These are phyloP conservation scores for Rhodophaea formosa DNA, from an alignment of 2,888 invertebrate genomes.

Conservation along the genomic window DNA sequence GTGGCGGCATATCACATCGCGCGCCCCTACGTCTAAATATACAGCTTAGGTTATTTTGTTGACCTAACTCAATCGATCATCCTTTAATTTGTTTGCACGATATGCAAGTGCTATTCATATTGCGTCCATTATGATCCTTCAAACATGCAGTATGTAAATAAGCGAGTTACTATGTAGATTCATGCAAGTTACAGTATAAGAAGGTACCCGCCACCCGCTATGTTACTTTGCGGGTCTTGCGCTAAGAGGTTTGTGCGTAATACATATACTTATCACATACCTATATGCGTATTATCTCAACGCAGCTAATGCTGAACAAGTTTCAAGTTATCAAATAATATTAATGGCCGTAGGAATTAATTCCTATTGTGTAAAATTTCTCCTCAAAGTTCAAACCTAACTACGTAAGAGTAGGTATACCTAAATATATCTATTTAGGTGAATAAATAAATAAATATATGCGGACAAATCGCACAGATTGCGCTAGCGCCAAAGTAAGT, in stretches of 20 bases:
- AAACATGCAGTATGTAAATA: constrained; percentile 2
- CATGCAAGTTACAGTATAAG: background rate
- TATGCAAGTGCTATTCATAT: constrained; percentile 24
- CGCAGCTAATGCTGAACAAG: too few relatives aligned
- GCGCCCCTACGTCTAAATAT: background rate
- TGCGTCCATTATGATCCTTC: background rate
- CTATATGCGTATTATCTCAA: background rate
- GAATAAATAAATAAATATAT: too few relatives aligned
- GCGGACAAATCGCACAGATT: too few relatives aligned
- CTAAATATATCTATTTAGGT: too few relatives aligned
- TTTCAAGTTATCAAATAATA: too few relatives aligned
- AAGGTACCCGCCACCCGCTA: background rate
- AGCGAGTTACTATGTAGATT: background rate
- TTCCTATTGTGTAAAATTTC: too few relatives aligned
- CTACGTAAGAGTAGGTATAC: too few relatives aligned
- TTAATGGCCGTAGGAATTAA: too few relatives aligned
- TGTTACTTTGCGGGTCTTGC: background rate
- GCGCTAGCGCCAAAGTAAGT: too few relatives aligned
- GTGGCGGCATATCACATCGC: too few relatives aligned
- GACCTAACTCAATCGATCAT: constrained; percentile 45
- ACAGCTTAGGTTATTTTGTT: constrained; percentile 14
- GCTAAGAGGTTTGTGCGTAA: background rate
- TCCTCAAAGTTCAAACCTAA: too few relatives aligned
- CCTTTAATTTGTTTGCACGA: constrained; percentile 43
- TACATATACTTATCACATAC: background rate